Evolutionary conservation across 2,113 vertebrate genomes (phyloP).

Genomic region (Cynocephalus volans): DNA sequence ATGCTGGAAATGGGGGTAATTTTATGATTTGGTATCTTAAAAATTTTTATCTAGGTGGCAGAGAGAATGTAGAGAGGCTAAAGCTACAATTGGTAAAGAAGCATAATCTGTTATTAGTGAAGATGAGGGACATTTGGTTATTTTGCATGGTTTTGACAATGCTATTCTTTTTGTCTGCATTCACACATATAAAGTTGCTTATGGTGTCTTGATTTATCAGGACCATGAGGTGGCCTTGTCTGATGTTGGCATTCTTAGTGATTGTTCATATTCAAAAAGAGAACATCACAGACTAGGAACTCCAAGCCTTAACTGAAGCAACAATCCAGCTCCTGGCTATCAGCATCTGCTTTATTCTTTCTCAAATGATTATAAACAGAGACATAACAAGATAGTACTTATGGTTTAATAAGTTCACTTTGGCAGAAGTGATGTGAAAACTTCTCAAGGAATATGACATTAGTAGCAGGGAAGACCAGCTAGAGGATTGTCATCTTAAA

Average conservation of each 20-base stretch:
- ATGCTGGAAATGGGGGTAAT: neutral
- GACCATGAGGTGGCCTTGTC: neutral
- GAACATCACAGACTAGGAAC: neutral
- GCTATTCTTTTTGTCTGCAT: neutral
- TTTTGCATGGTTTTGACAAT: neutral
- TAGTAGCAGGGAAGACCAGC: neutral
- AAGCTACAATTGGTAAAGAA: neutral
- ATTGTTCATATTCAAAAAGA: neutral
- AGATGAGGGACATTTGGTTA: neutral
- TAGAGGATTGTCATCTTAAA: constrained; percentile 1
- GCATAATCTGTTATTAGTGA: neutral
- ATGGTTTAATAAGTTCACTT: constrained; percentile 10
- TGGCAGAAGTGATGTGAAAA: constrained; percentile 9
- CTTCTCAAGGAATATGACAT: constrained; percentile 37
- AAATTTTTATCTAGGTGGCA: neutral
- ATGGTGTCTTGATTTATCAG: neutral
- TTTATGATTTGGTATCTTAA: neutral
- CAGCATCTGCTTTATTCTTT: neutral
- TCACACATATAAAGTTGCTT: neutral
- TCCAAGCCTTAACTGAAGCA: neutral
- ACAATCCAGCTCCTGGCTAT: neutral
- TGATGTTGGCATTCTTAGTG: neutral
- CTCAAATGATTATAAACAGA: constrained; percentile 33
- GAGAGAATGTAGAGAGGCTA: neutral
- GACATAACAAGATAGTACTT: neutral